Conservation (phyloP, 2,888 invertebrate species). For the Pammene aurita region DNA sequence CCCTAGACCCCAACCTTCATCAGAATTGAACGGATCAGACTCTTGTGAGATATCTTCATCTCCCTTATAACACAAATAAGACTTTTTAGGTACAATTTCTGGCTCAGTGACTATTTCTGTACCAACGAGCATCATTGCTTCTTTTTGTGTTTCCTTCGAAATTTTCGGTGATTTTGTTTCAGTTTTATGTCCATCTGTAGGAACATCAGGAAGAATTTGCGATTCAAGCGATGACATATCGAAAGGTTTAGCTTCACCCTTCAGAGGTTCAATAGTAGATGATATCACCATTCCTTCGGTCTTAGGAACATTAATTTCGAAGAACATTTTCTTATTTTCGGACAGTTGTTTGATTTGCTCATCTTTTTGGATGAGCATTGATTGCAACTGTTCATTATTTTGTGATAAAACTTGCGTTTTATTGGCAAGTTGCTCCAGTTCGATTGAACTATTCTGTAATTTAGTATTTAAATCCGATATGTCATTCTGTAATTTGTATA, state of each 20-base stretch:
- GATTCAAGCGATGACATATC: constrained; percentile 69
- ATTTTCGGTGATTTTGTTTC: constrained; percentile 53
- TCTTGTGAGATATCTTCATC: constrained; percentile 53
- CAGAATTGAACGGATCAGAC: constrained; percentile 72
- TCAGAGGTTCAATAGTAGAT: constrained; percentile 72
- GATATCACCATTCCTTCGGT: constrained; percentile 80
- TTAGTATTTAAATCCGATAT: constrained; percentile 66
- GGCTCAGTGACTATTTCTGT: constrained; percentile 58
- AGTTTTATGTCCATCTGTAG: constrained; percentile 47
- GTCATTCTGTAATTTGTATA: constrained; percentile 59
- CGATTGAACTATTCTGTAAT: constrained; percentile 50
- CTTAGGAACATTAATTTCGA: constrained; percentile 80
- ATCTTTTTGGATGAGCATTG: constrained; percentile 60
- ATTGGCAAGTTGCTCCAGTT: constrained; percentile 53
- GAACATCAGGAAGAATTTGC: constrained; percentile 67
- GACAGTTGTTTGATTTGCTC: constrained; percentile 67
- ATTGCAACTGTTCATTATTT: constrained; percentile 60
- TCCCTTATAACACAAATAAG: constrained; percentile 79
- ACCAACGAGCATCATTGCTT: constrained; percentile 44
- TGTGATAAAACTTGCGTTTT: constrained; percentile 56
- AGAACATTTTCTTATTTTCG: constrained; percentile 68
- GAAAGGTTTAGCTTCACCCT: constrained; percentile 54
- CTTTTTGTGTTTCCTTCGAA: constrained; percentile 54
- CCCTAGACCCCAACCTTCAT: constrained; percentile 77
- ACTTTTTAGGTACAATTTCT: constrained; percentile 78